Evolutionary conservation across 35 echinoderm and acorn worm genomes (phyloP).

Genomic region (Ptychodera flava): DNA sequence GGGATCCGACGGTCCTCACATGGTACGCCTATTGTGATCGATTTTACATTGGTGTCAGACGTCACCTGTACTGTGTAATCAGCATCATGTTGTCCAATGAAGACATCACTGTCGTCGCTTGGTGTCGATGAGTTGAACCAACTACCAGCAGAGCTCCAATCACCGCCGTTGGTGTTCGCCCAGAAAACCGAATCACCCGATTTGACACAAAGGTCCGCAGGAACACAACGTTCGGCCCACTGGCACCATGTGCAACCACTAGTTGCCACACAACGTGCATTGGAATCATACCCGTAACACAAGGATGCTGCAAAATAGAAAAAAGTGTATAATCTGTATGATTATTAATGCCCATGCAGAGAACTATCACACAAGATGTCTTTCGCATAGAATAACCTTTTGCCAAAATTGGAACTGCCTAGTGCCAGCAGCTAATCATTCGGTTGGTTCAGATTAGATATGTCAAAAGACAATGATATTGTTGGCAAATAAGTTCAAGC

Average conservation of each 20-base stretch:
- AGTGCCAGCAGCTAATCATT: too few relatives aligned
- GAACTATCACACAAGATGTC: too few relatives aligned
- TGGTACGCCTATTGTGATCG: not conserved
- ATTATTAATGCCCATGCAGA: too few relatives aligned
- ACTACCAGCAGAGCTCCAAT: not conserved
- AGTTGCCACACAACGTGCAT: not conserved
- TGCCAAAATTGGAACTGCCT: too few relatives aligned
- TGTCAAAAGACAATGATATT: too few relatives aligned
- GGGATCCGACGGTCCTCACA: not conserved
- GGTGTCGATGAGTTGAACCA: not conserved
- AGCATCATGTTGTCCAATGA: not conserved
- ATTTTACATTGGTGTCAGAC: not conserved
- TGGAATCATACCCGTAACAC: not conserved
- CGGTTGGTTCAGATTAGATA: too few relatives aligned
- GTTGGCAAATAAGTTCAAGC: too few relatives aligned
- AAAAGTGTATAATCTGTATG: too few relatives aligned
- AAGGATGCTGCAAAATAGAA: not conserved
- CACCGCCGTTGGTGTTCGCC: not conserved
- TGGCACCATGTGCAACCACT: not conserved
- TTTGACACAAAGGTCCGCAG: not conserved
- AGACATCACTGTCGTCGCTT: not conserved
- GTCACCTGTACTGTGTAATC: not conserved
- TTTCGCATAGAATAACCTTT: too few relatives aligned
- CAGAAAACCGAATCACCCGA: not conserved
- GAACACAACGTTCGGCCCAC: not conserved